phyloP scores from a whole-genome alignment of 2,888 invertebrate genomes.

The Parnassius orleans region DNA sequence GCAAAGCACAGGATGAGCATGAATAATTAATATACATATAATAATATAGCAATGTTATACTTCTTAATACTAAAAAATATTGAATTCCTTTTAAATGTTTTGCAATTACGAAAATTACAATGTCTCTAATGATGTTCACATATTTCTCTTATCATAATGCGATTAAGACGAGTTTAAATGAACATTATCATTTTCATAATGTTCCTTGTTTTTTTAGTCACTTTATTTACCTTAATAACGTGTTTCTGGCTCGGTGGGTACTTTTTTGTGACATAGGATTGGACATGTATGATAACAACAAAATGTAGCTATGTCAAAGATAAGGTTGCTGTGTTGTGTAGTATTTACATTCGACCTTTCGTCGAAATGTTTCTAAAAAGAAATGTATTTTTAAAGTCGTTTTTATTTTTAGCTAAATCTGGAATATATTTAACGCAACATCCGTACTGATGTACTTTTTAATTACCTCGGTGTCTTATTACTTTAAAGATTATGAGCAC shows the following conservation, averaged over 20 bases:
- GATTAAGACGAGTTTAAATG: slow-evolving; percentile 1
- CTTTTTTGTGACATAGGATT: slow-evolving; percentile 2
- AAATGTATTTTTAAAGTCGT: too few species aligned
- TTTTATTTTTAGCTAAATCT: too few species aligned
- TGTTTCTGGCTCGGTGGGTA: neutral
- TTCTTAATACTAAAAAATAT: neutral
- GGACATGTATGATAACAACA: too few species aligned
- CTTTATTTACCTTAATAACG: too few species aligned
- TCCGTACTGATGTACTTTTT: too few species aligned
- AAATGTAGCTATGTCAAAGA: too few species aligned
- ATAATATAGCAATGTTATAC: neutral
- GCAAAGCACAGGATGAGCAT: neutral
- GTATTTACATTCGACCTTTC: too few species aligned
- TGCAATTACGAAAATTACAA: neutral
- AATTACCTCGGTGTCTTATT: neutral
- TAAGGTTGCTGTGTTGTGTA: too few species aligned
- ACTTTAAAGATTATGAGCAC: neutral
- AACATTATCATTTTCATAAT: neutral
- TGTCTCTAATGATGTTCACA: neutral
- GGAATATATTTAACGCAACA: too few species aligned
- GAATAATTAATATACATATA: neutral
- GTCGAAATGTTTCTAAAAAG: too few species aligned
- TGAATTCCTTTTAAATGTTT: neutral
- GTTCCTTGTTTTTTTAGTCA: too few species aligned
- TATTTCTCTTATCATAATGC: slow-evolving; percentile 18